Conservation (phyloP, 2,888 invertebrate species). For the Polyploca ridens region DNA sequence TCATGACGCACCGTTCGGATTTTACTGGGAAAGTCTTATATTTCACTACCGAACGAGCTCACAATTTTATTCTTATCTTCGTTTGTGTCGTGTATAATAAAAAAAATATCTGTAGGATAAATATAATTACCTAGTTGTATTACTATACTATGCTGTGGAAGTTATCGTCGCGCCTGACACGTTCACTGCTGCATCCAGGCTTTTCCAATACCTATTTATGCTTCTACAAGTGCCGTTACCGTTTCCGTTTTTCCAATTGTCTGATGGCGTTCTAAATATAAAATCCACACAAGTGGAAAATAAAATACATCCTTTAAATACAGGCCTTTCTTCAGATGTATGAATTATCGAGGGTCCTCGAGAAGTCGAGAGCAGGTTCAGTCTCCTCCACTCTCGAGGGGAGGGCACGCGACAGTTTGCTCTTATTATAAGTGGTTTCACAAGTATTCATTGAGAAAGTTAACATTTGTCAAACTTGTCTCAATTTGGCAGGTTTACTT, state of each 20-base stretch:
- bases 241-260: too few relatives aligned
- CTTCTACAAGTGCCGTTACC: too few relatives aligned
- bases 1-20: not conserved
- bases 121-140: too few relatives aligned
- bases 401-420: slow-evolving; percentile 34
- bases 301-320: too few relatives aligned
- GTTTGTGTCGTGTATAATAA: too few relatives aligned
- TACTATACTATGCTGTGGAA: too few relatives aligned
- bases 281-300: not conserved
- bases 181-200: too few relatives aligned
- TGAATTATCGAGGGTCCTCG: slow-evolving; percentile 21
- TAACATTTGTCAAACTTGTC: slow-evolving; percentile 30
- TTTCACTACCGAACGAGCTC: not conserved
- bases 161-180: too few relatives aligned
- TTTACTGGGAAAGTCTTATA: not conserved
- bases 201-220: too few relatives aligned
- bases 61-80: too few relatives aligned
- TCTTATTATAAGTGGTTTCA: slow-evolving; percentile 35
- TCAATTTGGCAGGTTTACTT: not conserved
- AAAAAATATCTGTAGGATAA: too few relatives aligned
- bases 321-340: slow-evolving; percentile 15
- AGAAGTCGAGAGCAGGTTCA: slow-evolving; percentile 30
- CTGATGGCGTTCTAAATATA: not conserved
- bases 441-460: slow-evolving; percentile 41
- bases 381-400: slow-evolving; percentile 24